These are phyloP conservation scores for Petrocephalus zakoni DNA, from an alignment of 2,113 vertebrate genomes.

Conservation along the genomic window DNA sequence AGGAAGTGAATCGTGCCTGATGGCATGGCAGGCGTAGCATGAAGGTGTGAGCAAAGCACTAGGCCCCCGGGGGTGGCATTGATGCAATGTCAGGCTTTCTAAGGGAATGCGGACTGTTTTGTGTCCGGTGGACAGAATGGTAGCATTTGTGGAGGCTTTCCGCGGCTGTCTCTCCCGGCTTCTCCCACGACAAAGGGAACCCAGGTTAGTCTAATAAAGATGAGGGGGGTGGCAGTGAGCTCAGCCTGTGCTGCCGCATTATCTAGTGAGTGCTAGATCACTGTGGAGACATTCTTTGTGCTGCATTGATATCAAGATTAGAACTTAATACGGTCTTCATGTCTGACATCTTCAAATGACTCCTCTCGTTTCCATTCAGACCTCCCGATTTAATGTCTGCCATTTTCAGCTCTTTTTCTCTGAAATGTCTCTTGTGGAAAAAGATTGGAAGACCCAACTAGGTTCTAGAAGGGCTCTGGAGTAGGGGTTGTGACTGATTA, in stretches of 20 bases:
- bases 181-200: constrained; percentile 17
- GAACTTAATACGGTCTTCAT: neutral
- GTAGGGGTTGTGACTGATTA: too few relatives aligned
- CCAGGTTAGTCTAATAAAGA: constrained; percentile 29
- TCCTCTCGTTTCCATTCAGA: neutral
- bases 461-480: neutral
- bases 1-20: constrained; percentile 28
- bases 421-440: neutral
- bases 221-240: neutral
- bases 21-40: constrained; percentile 16
- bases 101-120: constrained; percentile 23
- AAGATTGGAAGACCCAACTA: neutral
- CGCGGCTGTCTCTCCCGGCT: neutral
- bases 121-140: constrained; percentile 16
- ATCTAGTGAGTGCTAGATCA: constrained; percentile 24
- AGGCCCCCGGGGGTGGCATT: constrained; percentile 6
- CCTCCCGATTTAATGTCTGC: neutral
- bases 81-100: constrained; percentile 11
- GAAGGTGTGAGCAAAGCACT: neutral
- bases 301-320: constrained; percentile 20
- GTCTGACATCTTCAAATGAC: neutral
- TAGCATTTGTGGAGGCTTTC: neutral
- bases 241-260: constrained; percentile 25
- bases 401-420: neutral
- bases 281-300: neutral